Base-by-base conservation (phyloP, 2,888 invertebrate genomes). In the Acrocyrtus sp. region DNA sequence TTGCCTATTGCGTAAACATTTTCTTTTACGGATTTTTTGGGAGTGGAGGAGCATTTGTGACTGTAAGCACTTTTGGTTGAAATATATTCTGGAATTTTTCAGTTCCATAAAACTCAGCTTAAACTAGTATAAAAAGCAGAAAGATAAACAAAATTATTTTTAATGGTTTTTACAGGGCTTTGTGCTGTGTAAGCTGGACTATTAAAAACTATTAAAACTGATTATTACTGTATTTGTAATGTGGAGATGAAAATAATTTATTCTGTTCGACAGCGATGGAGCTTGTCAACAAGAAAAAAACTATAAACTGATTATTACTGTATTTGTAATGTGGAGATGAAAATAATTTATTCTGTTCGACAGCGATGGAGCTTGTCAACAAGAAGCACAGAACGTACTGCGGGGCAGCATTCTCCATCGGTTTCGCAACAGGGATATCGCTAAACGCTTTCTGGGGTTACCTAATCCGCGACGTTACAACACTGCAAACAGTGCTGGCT, bases 311-410 rank as follows among this genome's bases (percentile, higher is more conserved):
- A 54, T 26, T 4, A 5, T 53, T n/a, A 17, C 19, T 6, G 8
- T 27, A 8, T 22, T 53, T 10, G 26, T 29, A 50, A 17, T 17
- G 8, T 12, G 19, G 10, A 17, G 6, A 27, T n/a, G 17, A 17
- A 3, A 45, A 54, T 10, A 19, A 45, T 17, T 47, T 47, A 5
- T 22, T 50, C 4, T 22, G 53, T 21, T 63, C 41, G 34, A 83
- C 90, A 72, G 90, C 90, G 0, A 94, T 94, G 93, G 94, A 94
- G 83, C 83, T 94, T 65, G 92, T 94, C 0, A 94, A 94, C 4
- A 85, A 93, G 0, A 90, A 89, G 75, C 92, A 91, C 82, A 87
- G 94, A 67, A 93, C 94, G 0, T 87, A 88, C 0, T 93, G 93
- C 82, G 94, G 94, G 8, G 89, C 94, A 21, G 88, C 91, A 60